phyloP scores from a whole-genome alignment of 1,140 invertebrate genomes.

The Aporrectodea caliginosa region DNA sequence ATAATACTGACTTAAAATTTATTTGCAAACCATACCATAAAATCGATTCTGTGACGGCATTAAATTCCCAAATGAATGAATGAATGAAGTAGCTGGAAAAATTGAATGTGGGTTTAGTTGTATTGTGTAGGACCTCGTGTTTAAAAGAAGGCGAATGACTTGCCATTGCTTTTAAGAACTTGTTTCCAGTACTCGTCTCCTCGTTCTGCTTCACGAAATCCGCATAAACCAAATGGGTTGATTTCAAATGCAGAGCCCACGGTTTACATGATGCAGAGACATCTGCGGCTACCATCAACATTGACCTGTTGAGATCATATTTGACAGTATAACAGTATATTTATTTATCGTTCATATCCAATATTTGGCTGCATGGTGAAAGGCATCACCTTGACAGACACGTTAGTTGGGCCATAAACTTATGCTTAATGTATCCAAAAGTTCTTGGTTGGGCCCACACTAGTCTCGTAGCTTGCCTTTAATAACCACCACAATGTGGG shows the following conservation, averaged over 20 bases:
- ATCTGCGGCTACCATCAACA: background rate
- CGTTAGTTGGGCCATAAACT: too few relatives aligned
- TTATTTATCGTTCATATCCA: background rate
- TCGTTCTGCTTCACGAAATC: background rate
- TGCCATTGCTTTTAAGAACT: background rate
- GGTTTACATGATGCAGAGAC: background rate
- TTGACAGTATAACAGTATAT: background rate
- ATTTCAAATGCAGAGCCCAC: background rate
- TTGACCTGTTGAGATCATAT: background rate
- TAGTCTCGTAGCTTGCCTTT: too few relatives aligned
- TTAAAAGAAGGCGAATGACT: background rate
- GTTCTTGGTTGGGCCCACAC: too few relatives aligned
- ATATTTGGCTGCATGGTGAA: background rate
- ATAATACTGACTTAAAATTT: too few relatives aligned
- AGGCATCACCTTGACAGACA: background rate
- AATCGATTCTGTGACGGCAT: background rate
- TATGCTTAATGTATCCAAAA: too few relatives aligned
- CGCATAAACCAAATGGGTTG: background rate
- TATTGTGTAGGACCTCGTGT: too few relatives aligned
- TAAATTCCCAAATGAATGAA: too few relatives aligned
- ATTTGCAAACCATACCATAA: background rate
- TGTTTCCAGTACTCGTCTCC: background rate
- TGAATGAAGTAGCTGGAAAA: too few relatives aligned
- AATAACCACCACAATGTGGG: too few relatives aligned
- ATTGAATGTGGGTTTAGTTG: too few relatives aligned